phyloP scores from a whole-genome alignment of 2,797 vertebrate genomes.

The Pterois miles region DNA sequence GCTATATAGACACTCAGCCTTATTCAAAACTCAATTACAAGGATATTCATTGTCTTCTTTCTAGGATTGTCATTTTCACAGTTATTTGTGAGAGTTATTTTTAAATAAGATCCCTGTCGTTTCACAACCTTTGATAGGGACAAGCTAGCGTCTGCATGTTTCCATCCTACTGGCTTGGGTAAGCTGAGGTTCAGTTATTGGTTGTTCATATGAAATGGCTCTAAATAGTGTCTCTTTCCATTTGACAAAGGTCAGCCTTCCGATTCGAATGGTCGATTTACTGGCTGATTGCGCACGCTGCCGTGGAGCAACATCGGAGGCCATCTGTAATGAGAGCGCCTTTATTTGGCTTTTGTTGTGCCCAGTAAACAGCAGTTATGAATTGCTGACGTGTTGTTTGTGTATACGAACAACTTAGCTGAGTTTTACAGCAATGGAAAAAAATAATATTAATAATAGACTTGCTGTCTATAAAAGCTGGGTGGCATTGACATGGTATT shows the following conservation, averaged over 20 bases:
- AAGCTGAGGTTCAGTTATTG: constrained; percentile 2
- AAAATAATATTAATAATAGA: neutral
- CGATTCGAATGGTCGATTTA: constrained; percentile 26
- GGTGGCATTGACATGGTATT: neutral
- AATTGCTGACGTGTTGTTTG: constrained; percentile 19
- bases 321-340: constrained; percentile 9
- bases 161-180: neutral
- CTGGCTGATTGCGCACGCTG: constrained; percentile 20
- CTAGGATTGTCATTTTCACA: neutral
- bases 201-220: neutral
- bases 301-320: neutral
- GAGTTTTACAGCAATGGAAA: constrained; percentile 11
- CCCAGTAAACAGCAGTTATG: constrained; percentile 23
- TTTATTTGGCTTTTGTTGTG: constrained; percentile 31
- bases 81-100: neutral
- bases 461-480: neutral
- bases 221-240: neutral
- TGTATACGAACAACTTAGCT: constrained; percentile 9
- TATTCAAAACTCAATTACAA: neutral
- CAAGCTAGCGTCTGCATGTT: neutral
- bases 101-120: neutral
- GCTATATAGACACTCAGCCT: neutral
- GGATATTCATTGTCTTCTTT: neutral
- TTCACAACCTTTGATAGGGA: neutral
- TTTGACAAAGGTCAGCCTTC: constrained; percentile 24